Conservation (phyloP, 1,140 invertebrate genomes). For the Euglossa dilemma region DNA sequence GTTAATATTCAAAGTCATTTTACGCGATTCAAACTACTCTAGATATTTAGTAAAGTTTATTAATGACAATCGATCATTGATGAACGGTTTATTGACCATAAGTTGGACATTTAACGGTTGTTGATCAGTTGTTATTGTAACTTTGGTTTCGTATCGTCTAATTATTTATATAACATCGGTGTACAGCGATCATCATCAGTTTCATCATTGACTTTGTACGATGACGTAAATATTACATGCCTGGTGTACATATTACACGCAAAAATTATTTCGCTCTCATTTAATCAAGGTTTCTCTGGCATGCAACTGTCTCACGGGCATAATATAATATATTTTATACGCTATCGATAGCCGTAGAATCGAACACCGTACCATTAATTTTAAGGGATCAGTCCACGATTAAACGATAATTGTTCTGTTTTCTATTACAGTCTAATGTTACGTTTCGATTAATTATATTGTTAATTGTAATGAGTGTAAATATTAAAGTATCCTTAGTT, state of each 20-base stretch:
- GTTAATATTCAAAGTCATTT: neutral
- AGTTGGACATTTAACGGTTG: conserved; percentile 29
- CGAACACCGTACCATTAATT: conserved; percentile 20
- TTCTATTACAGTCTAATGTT: conserved; percentile 11
- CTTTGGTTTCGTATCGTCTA: conserved; percentile 24
- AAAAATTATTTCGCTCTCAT: conserved; percentile 5
- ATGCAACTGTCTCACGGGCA: conserved; percentile 18
- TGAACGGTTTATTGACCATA: conserved; percentile 10
- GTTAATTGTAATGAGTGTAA: conserved; percentile 43
- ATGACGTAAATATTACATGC: conserved; percentile 23
- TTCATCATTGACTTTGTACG: neutral
- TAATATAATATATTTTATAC: conserved; percentile 40
- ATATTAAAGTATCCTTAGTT: conserved; percentile 37
- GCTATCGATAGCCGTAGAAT: conserved; percentile 11
- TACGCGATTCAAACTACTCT: neutral
- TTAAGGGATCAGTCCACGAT: neutral
- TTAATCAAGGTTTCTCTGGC: conserved; percentile 9
- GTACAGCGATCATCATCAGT: neutral
- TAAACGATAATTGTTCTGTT: conserved; percentile 24
- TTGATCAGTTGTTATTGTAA: conserved; percentile 31
- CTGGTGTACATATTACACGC: conserved; percentile 28
- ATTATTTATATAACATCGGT: conserved; percentile 17
- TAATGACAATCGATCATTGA: conserved; percentile 1
- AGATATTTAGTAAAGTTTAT: neutral
- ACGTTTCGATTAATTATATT: conserved; percentile 29